A percentile compares a stretch with the other conserved stretches of the same genome.
phyloP scores from a whole-genome alignment of 2,797 vertebrate species.

The Microctenopoma stevenorrisi region DNA sequence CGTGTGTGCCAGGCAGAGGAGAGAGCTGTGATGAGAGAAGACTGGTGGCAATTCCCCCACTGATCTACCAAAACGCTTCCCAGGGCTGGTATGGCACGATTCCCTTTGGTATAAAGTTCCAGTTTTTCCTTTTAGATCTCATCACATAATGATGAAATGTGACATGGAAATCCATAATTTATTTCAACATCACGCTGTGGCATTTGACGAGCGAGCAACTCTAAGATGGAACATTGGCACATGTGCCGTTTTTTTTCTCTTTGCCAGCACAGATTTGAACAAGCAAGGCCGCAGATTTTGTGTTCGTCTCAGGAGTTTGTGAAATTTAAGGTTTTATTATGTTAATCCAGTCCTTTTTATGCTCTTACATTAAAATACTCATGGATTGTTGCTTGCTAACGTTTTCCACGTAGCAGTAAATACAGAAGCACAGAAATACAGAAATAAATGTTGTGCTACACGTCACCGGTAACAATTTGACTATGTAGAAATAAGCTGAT shows the following conservation, averaged over 20 bases:
- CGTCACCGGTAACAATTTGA: too few species aligned
- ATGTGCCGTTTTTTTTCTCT: conserved; percentile 22
- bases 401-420: too few species aligned
- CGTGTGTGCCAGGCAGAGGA: conserved; percentile 12
- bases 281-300: conserved; percentile 13
- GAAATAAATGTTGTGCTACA: too few species aligned
- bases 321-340: conserved; percentile 1
- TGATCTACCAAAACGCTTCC: conserved; percentile 29
- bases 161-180: conserved; percentile 48
- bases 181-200: conserved; percentile 35
- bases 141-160: conserved; percentile 52
- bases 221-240: conserved; percentile 31
- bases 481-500: too few species aligned
- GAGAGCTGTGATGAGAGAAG: conserved; percentile 2
- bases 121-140: conserved; percentile 48
- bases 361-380: too few species aligned
- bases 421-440: too few species aligned
- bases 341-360: background rate
- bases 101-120: conserved; percentile 19
- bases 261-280: conserved; percentile 22
- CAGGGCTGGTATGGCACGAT: conserved; percentile 30
- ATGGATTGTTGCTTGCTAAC: too few species aligned
- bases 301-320: background rate
- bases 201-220: conserved; percentile 31
- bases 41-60: conserved; percentile 14